Conservation (phyloP, 1,140 invertebrate species). For the Drosophila orena region DNA sequence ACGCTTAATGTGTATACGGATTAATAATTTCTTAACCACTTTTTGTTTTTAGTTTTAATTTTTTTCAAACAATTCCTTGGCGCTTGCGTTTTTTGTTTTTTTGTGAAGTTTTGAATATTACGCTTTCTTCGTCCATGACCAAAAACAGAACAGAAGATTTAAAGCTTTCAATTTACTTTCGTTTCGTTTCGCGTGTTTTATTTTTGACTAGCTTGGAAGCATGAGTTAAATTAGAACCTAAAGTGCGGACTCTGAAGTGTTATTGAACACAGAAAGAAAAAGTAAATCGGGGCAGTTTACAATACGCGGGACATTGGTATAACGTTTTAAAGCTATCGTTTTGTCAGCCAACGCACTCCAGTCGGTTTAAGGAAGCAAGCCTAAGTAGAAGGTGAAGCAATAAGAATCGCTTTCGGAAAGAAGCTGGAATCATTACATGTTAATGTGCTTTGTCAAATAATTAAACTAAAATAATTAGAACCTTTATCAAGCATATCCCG, state of each 20-base stretch:
- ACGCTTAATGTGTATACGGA: conserved; percentile 52
- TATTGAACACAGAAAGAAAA: conserved; percentile 38
- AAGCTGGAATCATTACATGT: not conserved
- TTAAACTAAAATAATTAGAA: not conserved
- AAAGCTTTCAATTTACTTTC: conserved; percentile 62
- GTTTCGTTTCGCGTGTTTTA: conserved; percentile 28
- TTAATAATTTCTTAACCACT: conserved; percentile 54
- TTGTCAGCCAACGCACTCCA: conserved; percentile 56
- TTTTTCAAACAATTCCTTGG: conserved; percentile 82
- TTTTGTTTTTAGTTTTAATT: conserved; percentile 35
- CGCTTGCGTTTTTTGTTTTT: conserved; percentile 65
- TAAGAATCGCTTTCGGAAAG: not conserved
- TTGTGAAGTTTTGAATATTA: conserved; percentile 61
- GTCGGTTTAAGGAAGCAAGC: conserved; percentile 13
- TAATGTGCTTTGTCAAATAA: not conserved
- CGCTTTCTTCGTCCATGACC: conserved; percentile 53
- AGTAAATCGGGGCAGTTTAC: conserved; percentile 70
- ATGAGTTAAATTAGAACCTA: conserved; percentile 54
- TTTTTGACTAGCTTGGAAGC: conserved; percentile 69
- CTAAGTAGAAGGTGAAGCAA: not conserved
- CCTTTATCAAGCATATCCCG: not conserved
- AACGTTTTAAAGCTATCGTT: conserved; percentile 74
- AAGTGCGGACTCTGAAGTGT: conserved; percentile 33
- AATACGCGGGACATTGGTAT: conserved; percentile 74
- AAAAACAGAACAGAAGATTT: conserved; percentile 48